Base-by-base conservation (phyloP, 2,888 invertebrate species). In the Drepana falcataria region DNA sequence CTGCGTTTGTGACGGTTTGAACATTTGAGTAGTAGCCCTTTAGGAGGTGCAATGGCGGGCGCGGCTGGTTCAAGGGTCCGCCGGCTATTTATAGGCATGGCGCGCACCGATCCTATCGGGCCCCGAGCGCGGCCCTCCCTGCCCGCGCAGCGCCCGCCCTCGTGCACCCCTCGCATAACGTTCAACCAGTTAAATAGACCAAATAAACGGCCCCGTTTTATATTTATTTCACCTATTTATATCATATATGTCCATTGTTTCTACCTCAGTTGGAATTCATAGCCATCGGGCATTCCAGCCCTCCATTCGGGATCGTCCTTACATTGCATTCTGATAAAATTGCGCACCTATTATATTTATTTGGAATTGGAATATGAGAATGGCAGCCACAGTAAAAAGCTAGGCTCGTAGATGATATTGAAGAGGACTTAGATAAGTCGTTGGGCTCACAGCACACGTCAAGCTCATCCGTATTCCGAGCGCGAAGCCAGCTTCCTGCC, bases 21-120 rank as follows among this genome's bases (percentile, higher is more conserved):
- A 33, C 35, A 21, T 48, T 47, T 53, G 56, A 66, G 65, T 59
- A 60, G 63, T 73, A 81, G 73, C 81, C 82, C 81, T 83, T 77
- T 69, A 74, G 77, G 75, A 77, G 71, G 72, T 70, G 71, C 70
- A 74, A 77, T 79, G 84, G 77, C 77, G 85, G 76, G 77, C 81
- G 81, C 77, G 82, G 84, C 79, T 86, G 85, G 89, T 88, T 89
- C 88, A 88, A 89, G 90, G 87, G 87, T 90, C 86, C 76, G 83
- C 77, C 73, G 70, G 79, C 75, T 91, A 91, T 91, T 91, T 90
- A 88, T 91, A 91, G 89, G 74, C 68, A 68, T 79, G 74, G 75
- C 71, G 80, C 72, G 77, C 69, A 66, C 66, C 78, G 90, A 89
- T 89, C 82, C 78, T 88, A 90, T 89, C 89, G 75, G 75, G 68